Conservation (phyloP, 2,888 invertebrate species). For the Scaptomyza cyrtandrae region DNA sequence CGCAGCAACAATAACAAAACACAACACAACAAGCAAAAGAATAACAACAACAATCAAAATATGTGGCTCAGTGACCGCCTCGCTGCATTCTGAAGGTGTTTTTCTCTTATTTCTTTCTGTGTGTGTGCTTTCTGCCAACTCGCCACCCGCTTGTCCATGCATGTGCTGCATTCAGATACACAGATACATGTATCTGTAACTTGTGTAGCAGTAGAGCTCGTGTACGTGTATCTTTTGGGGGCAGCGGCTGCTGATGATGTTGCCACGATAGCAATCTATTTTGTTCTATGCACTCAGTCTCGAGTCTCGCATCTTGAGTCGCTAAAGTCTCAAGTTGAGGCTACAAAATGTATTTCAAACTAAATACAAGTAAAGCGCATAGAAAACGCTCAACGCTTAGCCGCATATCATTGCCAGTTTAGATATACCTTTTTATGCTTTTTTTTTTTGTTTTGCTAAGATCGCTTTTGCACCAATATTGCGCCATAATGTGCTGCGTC, state of each 20-base stretch:
- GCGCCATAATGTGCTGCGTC: constrained; percentile 62
- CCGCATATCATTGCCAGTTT: constrained; percentile 68
- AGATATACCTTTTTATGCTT: constrained; percentile 17
- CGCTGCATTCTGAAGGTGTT: constrained; percentile 79
- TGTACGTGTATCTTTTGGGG: constrained; percentile 52
- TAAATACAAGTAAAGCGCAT: constrained; percentile 57
- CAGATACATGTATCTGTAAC: constrained; percentile 16
- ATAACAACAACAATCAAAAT: constrained; percentile 60
- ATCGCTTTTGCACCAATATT: constrained; percentile 44
- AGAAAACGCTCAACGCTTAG: constrained; percentile 36
- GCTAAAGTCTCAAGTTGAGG: constrained; percentile 35
- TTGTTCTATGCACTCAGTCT: constrained; percentile 71
- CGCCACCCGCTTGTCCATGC: constrained; percentile 34
- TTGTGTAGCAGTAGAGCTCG: constrained; percentile 11
- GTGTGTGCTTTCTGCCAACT: constrained; percentile 14
- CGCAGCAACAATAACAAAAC: constrained; percentile 54
- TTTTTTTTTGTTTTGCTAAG: constrained; percentile 1
- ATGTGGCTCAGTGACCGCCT: constrained; percentile 74
- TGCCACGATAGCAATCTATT: constrained; percentile 81
- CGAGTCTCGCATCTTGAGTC: constrained; percentile 16
- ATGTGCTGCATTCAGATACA: constrained; percentile 15
- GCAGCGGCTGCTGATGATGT: constrained; percentile 73
- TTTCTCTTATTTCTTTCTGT: constrained; percentile 9
- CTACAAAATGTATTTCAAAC: constrained; percentile 40
- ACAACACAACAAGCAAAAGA: constrained; percentile 28